Percentiles rank a stretch among this genome's conserved stretches.
These are phyloP conservation scores for Poecile montanus DNA, from an alignment of 2,797 vertebrate species.

Conservation along the genomic window DNA sequence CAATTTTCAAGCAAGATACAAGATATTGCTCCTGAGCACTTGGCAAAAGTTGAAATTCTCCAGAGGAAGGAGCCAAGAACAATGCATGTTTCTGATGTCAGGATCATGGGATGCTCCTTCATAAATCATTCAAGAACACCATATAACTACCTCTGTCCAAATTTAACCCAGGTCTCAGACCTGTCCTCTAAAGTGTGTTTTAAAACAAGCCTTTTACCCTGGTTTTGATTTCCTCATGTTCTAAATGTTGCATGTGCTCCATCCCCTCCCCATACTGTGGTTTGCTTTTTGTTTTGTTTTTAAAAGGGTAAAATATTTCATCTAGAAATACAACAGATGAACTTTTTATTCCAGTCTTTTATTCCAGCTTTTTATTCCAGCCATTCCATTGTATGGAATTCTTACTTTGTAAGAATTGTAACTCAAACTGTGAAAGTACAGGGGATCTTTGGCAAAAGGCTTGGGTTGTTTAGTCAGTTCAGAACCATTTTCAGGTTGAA, in stretches of 20 bases:
- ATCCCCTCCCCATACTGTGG: not conserved
- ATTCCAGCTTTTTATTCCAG: not conserved
- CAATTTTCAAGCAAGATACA: not conserved
- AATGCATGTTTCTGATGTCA: not conserved
- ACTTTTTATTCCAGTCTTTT: not conserved
- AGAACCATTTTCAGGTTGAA: not conserved
- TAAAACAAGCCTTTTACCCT: not conserved
- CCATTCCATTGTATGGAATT: not conserved
- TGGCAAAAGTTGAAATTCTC: not conserved
- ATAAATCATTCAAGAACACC: not conserved
- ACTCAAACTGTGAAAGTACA: not conserved
- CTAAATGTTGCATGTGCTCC: not conserved
- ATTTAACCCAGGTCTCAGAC: not conserved
- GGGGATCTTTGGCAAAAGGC: not conserved
- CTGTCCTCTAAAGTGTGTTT: not conserved
- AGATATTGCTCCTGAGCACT: not conserved
- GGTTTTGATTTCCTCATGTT: not conserved
- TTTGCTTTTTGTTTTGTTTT: not conserved
- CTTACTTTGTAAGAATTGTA: not conserved
- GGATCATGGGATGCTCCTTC: not conserved
- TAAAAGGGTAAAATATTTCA: not conserved
- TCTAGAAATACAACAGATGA: not conserved
- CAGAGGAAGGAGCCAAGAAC: not conserved
- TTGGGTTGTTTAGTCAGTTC: not conserved
- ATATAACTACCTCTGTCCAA: not conserved